Percentiles rank a stretch among this genome's conserved stretches.
Evolutionary conservation across 2,888 invertebrate species (phyloP).

Genomic region (Tinea trinotella): DNA sequence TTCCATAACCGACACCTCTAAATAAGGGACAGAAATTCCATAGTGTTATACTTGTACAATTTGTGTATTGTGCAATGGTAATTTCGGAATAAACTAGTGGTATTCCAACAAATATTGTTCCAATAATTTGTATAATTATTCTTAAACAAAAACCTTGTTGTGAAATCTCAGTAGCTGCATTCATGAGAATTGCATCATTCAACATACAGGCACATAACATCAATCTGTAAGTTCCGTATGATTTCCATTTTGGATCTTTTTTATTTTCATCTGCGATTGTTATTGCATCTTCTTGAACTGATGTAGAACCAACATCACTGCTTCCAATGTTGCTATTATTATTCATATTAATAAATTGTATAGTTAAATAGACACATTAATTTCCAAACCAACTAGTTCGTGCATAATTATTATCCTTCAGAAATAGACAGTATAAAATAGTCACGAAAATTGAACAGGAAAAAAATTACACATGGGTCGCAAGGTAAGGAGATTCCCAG

Average conservation of each 20-base stretch:
- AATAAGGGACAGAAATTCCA: slow-evolving; percentile 58
- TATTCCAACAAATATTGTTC: slow-evolving; percentile 47
- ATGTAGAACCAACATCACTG: not conserved
- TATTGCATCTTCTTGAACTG: not conserved
- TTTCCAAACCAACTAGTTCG: no score
- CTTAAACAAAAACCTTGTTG: slow-evolving; percentile 45
- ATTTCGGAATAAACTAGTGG: slow-evolving; percentile 58
- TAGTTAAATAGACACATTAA: no score
- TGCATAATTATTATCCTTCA: no score
- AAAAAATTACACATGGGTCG: no score
- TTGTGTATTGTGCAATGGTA: slow-evolving; percentile 54
- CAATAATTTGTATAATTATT: slow-evolving; percentile 32
- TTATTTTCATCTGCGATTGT: slow-evolving; percentile 29
- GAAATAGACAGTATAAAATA: no score
- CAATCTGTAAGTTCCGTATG: slow-evolving; percentile 42
- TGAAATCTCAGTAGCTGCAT: slow-evolving; percentile 39
- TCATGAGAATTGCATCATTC: slow-evolving; percentile 43
- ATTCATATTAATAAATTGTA: no score
- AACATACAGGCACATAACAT: slow-evolving; percentile 54
- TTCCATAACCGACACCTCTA: slow-evolving; percentile 43
- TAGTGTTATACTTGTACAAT: slow-evolving; percentile 41
- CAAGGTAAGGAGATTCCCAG: no score
- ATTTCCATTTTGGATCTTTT: slow-evolving; percentile 40
- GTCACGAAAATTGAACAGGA: no score
- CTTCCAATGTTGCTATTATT: no score